A percentile compares a stretch with the other conserved stretches of the same genome.
These are phyloP conservation scores for Seriola aureovittata DNA, from an alignment of 2,113 vertebrate species.

Conservation along the genomic window DNA sequence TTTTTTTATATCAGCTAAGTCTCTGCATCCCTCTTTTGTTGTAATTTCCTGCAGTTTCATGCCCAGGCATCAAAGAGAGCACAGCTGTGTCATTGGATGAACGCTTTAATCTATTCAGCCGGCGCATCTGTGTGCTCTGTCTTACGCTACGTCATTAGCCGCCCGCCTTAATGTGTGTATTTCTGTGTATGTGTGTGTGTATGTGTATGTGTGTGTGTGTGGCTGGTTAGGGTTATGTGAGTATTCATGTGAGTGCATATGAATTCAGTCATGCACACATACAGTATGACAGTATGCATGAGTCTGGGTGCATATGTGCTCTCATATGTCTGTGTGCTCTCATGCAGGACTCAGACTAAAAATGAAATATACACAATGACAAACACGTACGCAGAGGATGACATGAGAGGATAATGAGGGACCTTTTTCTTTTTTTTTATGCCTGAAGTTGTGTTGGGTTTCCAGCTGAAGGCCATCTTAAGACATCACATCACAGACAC, in stretches of 20 bases:
- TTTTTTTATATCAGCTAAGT: conserved; percentile 31
- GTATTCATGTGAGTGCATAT: conserved; percentile 23
- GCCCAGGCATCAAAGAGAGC: conserved; percentile 74
- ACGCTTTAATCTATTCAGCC: conserved; percentile 78
- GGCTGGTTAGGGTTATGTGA: neutral
- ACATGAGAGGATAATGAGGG: conserved; percentile 36
- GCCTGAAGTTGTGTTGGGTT: conserved; percentile 31
- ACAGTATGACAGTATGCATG: conserved; percentile 5
- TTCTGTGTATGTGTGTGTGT: conserved; percentile 18
- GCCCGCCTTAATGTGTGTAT: conserved; percentile 6
- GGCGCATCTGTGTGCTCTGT: conserved; percentile 68
- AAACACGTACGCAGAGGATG: conserved; percentile 23
- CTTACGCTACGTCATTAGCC: conserved; percentile 62
- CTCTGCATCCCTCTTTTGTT: conserved; percentile 60
- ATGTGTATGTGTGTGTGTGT: conserved; percentile 16
- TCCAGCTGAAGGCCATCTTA: conserved; percentile 13
- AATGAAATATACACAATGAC: conserved; percentile 8
- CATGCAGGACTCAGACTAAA: conserved; percentile 19
- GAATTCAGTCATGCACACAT: conserved; percentile 35
- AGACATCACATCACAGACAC: conserved; percentile 57
- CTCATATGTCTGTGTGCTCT: conserved; percentile 30
- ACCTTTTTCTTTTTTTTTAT: conserved; percentile 45
- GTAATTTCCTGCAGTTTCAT: conserved; percentile 77
- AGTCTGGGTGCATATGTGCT: conserved; percentile 18
- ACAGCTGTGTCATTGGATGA: conserved; percentile 76